Conservation (phyloP, 2,797 vertebrate species). For the Hybognathus amarus region DNA sequence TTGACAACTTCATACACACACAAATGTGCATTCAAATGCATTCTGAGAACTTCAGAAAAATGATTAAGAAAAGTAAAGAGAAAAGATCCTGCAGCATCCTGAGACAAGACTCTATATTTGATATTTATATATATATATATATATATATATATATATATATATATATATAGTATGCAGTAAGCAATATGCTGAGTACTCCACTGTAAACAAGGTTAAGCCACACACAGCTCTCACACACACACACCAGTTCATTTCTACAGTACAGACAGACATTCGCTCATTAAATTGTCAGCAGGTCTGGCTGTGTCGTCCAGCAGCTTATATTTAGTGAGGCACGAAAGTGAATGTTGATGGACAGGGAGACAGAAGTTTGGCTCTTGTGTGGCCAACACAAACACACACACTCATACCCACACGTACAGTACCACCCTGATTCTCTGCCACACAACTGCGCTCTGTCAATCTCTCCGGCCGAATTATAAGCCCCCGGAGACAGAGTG, state of each 20-base stretch:
- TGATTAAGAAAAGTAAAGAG: too few relatives aligned
- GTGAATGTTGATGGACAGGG: constrained; percentile 31
- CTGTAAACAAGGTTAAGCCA: background rate
- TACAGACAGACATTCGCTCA: constrained; percentile 32
- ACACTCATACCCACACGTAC: constrained; percentile 16
- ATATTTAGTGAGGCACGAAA: background rate
- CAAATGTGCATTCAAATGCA: background rate
- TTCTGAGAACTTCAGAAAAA: background rate
- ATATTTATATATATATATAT: background rate
- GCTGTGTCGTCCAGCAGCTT: background rate
- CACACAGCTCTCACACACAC: background rate
- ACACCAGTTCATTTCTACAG: constrained; percentile 1
- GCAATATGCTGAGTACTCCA: background rate
- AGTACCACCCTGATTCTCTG: constrained; percentile 12
- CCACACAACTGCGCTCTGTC: constrained; percentile 47
- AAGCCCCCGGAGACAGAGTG: constrained; percentile 67
- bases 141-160: too few relatives aligned
- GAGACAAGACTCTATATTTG: background rate
- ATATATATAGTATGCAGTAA: too few relatives aligned
- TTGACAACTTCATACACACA: background rate
- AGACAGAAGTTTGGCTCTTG: constrained; percentile 36
- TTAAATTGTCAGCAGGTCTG: constrained; percentile 25
- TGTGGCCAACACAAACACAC: constrained; percentile 27
- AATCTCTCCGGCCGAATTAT: constrained; percentile 62
- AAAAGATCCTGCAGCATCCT: background rate